These are phyloP conservation scores for Lasioglossum marginatum DNA, from an alignment of 2,888 invertebrate species.

Conservation along the genomic window DNA sequence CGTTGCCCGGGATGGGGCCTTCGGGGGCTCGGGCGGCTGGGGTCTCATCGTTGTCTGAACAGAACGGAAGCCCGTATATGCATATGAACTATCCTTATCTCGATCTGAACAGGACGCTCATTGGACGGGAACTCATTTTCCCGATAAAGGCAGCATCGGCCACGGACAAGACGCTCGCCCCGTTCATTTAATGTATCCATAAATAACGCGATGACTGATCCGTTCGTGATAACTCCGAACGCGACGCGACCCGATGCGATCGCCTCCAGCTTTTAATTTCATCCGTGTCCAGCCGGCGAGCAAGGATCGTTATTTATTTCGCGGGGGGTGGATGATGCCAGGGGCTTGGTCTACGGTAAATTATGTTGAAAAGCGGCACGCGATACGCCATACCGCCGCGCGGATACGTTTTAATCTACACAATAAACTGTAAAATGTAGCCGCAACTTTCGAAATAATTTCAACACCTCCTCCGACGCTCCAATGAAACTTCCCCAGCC, in stretches of 20 bases:
- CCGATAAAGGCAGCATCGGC: slow-evolving; percentile 34
- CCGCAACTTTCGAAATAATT: slow-evolving; percentile 13
- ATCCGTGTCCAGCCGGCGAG: background rate
- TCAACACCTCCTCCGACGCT: background rate
- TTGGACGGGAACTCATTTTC: slow-evolving; percentile 50
- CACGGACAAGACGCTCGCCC: slow-evolving; percentile 26
- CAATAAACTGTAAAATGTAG: slow-evolving; percentile 5
- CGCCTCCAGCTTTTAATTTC: slow-evolving; percentile 43
- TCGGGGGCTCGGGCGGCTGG: slow-evolving; percentile 19
- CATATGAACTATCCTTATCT: slow-evolving; percentile 63
- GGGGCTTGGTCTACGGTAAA: background rate
- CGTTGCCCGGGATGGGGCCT: slow-evolving; percentile 7
- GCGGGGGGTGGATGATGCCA: background rate
- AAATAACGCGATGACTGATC: slow-evolving; percentile 64
- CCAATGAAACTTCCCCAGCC: background rate
- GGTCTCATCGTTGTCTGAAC: slow-evolving; percentile 7
- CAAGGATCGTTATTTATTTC: slow-evolving; percentile 25
- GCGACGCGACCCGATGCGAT: background rate
- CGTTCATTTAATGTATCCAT: slow-evolving; percentile 49
- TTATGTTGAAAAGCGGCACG: slow-evolving; percentile 18
- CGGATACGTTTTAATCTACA: slow-evolving; percentile 6
- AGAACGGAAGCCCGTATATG: slow-evolving; percentile 45
- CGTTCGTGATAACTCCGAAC: slow-evolving; percentile 49
- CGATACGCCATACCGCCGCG: background rate
- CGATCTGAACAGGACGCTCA: slow-evolving; percentile 41